phyloP scores from a whole-genome alignment of 2,113 vertebrate species.

The Etheostoma cragini region DNA sequence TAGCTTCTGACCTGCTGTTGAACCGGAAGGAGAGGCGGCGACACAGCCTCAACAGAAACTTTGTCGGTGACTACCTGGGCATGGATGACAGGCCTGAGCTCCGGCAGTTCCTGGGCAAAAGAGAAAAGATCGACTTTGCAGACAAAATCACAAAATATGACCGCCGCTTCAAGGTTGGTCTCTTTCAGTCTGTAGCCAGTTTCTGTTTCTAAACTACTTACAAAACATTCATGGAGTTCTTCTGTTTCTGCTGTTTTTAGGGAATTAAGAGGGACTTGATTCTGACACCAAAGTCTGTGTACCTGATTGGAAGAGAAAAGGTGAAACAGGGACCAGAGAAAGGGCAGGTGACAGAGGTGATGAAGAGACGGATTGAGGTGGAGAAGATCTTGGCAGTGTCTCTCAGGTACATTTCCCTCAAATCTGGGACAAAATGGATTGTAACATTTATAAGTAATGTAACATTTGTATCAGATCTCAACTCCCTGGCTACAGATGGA shows the following conservation, averaged over 20 bases:
- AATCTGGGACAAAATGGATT: not conserved
- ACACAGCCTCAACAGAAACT: conserved; percentile 98
- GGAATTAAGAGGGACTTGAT: conserved; percentile 94
- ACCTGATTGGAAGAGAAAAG: conserved; percentile 96
- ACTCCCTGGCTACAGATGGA: not conserved
- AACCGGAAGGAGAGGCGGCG: conserved; percentile 95
- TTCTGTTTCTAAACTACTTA: not conserved
- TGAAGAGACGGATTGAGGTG: conserved; percentile 93
- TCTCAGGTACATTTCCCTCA: conserved; percentile 87
- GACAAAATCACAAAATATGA: conserved; percentile 96
- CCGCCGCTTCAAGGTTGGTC: conserved; percentile 92
- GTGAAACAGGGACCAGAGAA: conserved; percentile 96
- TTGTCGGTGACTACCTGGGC: conserved; percentile 96
- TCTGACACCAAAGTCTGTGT: conserved; percentile 93
- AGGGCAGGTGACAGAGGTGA: conserved; percentile 93
- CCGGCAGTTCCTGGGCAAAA: conserved; percentile 93
- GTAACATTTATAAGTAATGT: not conserved
- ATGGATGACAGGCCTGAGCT: conserved; percentile 96
- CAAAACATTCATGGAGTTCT: not conserved
- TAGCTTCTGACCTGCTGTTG: conserved; percentile 94
- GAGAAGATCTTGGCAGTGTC: conserved; percentile 93
- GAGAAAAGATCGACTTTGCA: conserved; percentile 97
- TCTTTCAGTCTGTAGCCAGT: not conserved
- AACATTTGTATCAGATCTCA: not conserved
- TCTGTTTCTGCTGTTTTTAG: conserved; percentile 72